These are phyloP conservation scores for Phenganax stokvisi DNA, from an alignment of 92 coral and sea anemone species.

Conservation along the genomic window DNA sequence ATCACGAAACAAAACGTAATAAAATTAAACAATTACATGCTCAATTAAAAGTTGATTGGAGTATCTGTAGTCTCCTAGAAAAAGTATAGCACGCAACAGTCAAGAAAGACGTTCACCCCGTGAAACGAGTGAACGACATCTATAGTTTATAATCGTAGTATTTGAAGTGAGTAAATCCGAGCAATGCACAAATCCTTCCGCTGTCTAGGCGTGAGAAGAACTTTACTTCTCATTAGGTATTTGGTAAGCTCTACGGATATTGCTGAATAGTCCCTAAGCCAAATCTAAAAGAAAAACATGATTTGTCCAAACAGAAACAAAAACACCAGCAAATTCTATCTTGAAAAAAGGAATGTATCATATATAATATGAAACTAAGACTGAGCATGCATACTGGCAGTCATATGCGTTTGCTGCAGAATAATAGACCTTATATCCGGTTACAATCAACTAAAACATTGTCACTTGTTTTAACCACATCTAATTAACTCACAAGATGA, in stretches of 20 bases:
- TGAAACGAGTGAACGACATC: constrained; percentile 1
- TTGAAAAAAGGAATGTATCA: not conserved
- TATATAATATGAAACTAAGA: not conserved
- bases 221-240: not conserved
- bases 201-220: constrained; percentile 29
- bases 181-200: constrained; percentile 42
- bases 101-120: not conserved
- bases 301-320: constrained; percentile 5
- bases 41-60: constrained; percentile 30
- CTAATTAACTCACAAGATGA: too few relatives aligned
- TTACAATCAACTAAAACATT: too few relatives aligned
- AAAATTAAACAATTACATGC: constrained; percentile 41
- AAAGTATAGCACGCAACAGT: constrained; percentile 7
- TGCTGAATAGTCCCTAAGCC: constrained; percentile 9
- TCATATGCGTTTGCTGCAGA: not conserved
- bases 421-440: too few relatives aligned
- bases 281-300: constrained; percentile 15
- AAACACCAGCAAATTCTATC: constrained; percentile 1
- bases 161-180: constrained; percentile 42
- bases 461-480: too few relatives aligned
- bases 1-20: constrained; percentile 39
- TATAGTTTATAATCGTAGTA: constrained; percentile 13
- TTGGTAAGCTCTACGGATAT: constrained; percentile 10
- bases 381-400: not conserved
- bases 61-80: constrained; percentile 33